A percentile compares a stretch with the other conserved stretches of the same genome.
These are phyloP conservation scores for Enteromius trimaculatus DNA, from an alignment of 2,797 vertebrate species.

Conservation along the genomic window DNA sequence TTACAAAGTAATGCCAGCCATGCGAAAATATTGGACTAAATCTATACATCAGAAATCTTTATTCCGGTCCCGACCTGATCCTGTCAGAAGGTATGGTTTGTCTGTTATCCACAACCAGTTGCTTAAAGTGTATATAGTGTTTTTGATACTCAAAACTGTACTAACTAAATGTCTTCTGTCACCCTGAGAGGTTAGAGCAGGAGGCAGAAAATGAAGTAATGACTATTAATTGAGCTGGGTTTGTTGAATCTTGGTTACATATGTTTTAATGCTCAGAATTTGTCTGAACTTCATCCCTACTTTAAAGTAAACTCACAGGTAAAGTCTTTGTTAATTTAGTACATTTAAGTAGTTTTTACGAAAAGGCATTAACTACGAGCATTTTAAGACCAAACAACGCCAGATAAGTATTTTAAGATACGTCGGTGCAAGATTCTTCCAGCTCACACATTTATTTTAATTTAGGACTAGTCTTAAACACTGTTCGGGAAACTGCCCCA, in stretches of 20 bases:
- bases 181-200: background rate
- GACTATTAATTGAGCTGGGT: background rate
- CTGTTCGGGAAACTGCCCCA: too few relatives aligned
- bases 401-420: too few relatives aligned
- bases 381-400: too few relatives aligned
- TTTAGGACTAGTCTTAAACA: too few relatives aligned
- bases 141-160: background rate
- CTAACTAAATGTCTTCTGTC: background rate
- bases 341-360: too few relatives aligned
- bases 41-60: background rate
- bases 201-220: background rate
- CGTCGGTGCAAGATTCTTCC: too few relatives aligned
- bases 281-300: background rate
- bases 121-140: background rate
- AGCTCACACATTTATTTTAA: too few relatives aligned
- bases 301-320: too few relatives aligned
- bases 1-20: background rate
- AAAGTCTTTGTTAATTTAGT: too few relatives aligned
- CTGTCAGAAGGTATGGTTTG: background rate
- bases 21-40: background rate
- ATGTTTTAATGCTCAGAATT: background rate
- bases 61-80: background rate
- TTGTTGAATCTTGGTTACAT: background rate
- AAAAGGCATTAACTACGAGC: too few relatives aligned
- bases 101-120: background rate